These are phyloP conservation scores for Steinernema scapterisci DNA, from an alignment of 2,888 invertebrate genomes.

Conservation along the genomic window DNA sequence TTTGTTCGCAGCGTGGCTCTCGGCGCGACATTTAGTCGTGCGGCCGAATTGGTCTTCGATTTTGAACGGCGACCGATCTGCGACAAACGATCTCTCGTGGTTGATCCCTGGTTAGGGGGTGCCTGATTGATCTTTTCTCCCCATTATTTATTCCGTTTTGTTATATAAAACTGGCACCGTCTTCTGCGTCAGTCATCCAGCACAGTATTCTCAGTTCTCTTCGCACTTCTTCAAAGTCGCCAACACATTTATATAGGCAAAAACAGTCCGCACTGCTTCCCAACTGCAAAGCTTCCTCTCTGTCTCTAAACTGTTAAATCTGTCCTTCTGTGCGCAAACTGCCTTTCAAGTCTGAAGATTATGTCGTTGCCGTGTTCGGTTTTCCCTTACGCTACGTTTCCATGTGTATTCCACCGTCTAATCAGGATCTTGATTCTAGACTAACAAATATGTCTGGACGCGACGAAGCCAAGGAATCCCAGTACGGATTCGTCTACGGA, in stretches of 20 bases:
- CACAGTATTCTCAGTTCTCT: not conserved
- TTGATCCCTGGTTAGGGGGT: constrained; percentile 29
- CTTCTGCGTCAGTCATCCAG: constrained; percentile 3
- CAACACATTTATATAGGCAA: too few relatives aligned
- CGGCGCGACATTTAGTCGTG: constrained; percentile 31
- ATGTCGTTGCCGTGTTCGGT: not conserved
- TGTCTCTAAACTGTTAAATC: too few relatives aligned
- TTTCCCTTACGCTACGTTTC: not conserved
- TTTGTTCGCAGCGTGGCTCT: constrained; percentile 30
- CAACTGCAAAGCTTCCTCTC: too few relatives aligned
- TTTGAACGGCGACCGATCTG: constrained; percentile 22
- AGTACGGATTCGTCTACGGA: constrained; percentile 88
- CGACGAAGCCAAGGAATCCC: constrained; percentile 84
- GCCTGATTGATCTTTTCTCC: constrained; percentile 19
- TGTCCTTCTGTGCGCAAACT: too few relatives aligned
- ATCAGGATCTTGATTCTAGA: not conserved
- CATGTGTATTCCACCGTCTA: not conserved
- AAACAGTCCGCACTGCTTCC: too few relatives aligned
- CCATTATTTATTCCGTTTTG: constrained; percentile 31
- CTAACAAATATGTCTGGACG: constrained; percentile 70
- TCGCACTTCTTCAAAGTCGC: not conserved
- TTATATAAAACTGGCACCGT: constrained; percentile 20
- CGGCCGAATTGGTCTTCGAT: not conserved
- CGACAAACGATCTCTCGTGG: constrained; percentile 30
- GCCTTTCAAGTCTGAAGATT: too few relatives aligned